Conservation (phyloP, 2,113 vertebrate genomes). For the Antechinus stuartii region DNA sequence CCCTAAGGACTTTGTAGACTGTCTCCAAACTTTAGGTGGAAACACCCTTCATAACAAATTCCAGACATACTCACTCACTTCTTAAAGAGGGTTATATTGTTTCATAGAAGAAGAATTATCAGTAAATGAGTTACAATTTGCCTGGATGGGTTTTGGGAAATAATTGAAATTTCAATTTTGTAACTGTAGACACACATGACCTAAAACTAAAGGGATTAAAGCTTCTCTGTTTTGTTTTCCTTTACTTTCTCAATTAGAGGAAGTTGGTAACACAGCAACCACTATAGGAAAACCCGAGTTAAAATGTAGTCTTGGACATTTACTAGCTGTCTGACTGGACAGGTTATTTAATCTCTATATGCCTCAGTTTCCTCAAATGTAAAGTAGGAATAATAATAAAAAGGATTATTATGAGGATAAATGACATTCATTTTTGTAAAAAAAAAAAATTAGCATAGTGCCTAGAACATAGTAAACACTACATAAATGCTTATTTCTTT, state of each 20-base stretch:
- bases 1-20: background rate
- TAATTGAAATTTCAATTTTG: background rate
- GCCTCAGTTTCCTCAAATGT: background rate
- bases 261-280: background rate
- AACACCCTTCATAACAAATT: slow-evolving; percentile 6
- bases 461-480: background rate
- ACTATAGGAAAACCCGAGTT: background rate
- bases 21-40: background rate
- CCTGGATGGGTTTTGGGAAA: background rate
- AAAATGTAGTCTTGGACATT: background rate
- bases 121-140: background rate
- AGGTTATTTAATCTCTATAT: background rate
- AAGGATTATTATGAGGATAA: background rate
- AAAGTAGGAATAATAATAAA: background rate
- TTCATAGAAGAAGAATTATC: background rate
- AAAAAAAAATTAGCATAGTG: background rate
- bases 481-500: background rate
- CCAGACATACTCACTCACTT: background rate
- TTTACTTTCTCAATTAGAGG: background rate
- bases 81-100: background rate
- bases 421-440: background rate
- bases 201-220: slow-evolving; percentile 10
- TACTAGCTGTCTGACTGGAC: background rate
- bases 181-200: background rate
- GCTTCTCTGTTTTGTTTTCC: slow-evolving; percentile 27